Conservation (phyloP, 1,140 invertebrate genomes). For the Ceratina calcarata region DNA sequence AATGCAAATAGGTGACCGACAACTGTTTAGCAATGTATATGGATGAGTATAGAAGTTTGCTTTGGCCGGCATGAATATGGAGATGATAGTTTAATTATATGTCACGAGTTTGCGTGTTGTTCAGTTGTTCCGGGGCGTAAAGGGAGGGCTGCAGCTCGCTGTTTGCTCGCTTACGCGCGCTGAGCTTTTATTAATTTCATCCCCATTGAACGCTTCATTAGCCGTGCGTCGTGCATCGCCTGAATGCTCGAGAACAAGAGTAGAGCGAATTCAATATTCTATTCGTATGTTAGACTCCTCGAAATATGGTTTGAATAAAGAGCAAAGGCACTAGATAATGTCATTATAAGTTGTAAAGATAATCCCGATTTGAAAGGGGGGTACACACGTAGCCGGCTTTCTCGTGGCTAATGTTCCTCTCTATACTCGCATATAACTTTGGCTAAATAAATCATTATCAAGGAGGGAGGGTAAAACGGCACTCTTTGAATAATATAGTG, state of each 20-base stretch:
- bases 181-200: slow-evolving; percentile 17
- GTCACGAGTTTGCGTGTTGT: slow-evolving; percentile 48
- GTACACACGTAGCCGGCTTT: background rate
- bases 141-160: slow-evolving; percentile 18
- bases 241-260: background rate
- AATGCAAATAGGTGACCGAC: slow-evolving; percentile 46
- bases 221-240: no score
- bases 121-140: slow-evolving; percentile 19
- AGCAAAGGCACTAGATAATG: slow-evolving; percentile 2
- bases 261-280: slow-evolving; percentile 15
- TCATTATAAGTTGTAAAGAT: slow-evolving; percentile 36
- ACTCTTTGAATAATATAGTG: slow-evolving; percentile 66
- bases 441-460: slow-evolving; percentile 71
- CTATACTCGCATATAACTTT: slow-evolving; percentile 1
- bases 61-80: slow-evolving; percentile 49
- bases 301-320: background rate
- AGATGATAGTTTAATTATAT: slow-evolving; percentile 55
- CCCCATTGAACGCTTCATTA: background rate
- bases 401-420: background rate
- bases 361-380: background rate
- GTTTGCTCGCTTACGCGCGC: slow-evolving; percentile 25
- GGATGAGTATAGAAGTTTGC: slow-evolving; percentile 51
- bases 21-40: slow-evolving; percentile 51
- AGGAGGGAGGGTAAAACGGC: slow-evolving; percentile 40
- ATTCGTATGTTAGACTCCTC: no score